Percentiles rank a stretch among this genome's conserved stretches.
Conservation (phyloP, 2,797 vertebrate genomes). For the Notoglanidium macrostoma region DNA sequence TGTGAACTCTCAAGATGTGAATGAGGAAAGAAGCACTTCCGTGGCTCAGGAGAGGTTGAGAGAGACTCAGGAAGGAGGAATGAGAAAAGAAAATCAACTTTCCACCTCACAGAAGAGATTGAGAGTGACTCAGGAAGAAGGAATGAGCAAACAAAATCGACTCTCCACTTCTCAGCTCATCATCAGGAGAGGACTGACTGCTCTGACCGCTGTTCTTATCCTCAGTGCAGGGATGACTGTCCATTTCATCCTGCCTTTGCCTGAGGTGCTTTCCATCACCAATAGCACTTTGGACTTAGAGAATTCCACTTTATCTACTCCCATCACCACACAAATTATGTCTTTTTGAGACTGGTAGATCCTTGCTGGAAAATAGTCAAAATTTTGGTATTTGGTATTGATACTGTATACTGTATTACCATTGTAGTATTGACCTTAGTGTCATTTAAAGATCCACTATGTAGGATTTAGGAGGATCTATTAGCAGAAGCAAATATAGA, state of each 20-base stretch:
- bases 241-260: constrained; percentile 71
- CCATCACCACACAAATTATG: not conserved
- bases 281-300: constrained; percentile 56
- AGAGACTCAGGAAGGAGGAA: constrained; percentile 14
- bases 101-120: constrained; percentile 52
- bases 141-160: not conserved
- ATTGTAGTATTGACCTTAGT: not conserved
- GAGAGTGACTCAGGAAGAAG: constrained; percentile 10
- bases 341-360: constrained; percentile 3
- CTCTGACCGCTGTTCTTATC: constrained; percentile 63
- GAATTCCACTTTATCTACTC: constrained; percentile 33
- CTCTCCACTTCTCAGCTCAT: constrained; percentile 70
- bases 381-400: not conserved
- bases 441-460: not conserved
- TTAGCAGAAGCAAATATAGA: too few relatives aligned
- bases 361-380: not conserved
- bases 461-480: too few relatives aligned
- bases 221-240: constrained; percentile 73
- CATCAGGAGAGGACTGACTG: constrained; percentile 68
- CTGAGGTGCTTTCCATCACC: constrained; percentile 41
- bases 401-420: not conserved
- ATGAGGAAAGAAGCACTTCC: constrained; percentile 18
- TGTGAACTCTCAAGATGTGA: constrained; percentile 48
- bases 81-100: constrained; percentile 34
- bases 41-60: constrained; percentile 10